phyloP scores from a whole-genome alignment of 2,113 vertebrate species.

The Prolemur simus region DNA sequence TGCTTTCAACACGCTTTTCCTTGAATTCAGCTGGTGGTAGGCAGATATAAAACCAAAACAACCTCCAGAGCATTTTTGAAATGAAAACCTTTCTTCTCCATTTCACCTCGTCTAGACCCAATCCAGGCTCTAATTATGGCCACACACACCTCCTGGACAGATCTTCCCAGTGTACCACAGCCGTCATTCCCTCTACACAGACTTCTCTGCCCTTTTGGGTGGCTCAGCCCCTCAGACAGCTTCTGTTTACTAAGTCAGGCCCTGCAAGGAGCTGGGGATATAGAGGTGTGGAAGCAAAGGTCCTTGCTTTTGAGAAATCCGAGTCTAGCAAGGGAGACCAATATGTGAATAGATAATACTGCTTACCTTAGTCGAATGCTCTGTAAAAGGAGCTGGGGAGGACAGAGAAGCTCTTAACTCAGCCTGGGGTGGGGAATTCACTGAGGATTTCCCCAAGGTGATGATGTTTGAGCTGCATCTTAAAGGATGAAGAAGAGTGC shows the following conservation, averaged over 20 bases:
- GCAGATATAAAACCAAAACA: neutral
- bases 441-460: neutral
- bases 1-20: neutral
- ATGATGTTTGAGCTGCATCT: neutral
- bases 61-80: neutral
- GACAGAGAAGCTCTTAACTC: neutral
- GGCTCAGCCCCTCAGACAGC: neutral
- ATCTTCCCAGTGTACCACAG: fast-evolving
- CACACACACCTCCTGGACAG: too few species aligned
- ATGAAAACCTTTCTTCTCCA: neutral
- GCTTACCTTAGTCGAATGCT: neutral
- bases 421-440: neutral
- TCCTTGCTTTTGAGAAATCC: neutral
- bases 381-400: neutral
- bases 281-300: neutral
- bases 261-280: neutral
- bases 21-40: neutral
- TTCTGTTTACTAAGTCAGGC: neutral
- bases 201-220: neutral
- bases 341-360: neutral
- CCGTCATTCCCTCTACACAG: neutral
- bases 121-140: neutral
- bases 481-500: neutral
- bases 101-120: neutral
- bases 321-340: neutral